These are phyloP conservation scores for Ectropis crepuscularia DNA, from an alignment of 2,888 invertebrate species.

Conservation along the genomic window DNA sequence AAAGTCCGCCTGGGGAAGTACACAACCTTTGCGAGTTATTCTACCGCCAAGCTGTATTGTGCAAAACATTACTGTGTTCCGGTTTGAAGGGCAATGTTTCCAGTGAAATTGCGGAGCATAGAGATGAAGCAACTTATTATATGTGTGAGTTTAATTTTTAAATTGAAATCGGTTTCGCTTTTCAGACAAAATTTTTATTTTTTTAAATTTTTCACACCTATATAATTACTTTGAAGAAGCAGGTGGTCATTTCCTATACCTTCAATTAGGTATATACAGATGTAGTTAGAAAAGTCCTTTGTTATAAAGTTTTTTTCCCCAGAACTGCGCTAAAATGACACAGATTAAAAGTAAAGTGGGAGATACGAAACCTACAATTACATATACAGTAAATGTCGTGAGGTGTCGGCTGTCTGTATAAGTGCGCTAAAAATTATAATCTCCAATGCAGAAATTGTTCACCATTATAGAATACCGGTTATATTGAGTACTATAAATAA, in stretches of 20 bases:
- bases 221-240: slow-evolving; percentile 45
- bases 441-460: slow-evolving; percentile 15
- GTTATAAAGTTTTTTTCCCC: too few relatives aligned
- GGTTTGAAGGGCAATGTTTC: too few relatives aligned
- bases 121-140: too few relatives aligned
- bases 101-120: too few relatives aligned
- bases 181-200: too few relatives aligned
- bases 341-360: slow-evolving; percentile 37
- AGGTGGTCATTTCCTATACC: slow-evolving; percentile 52
- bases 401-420: slow-evolving; percentile 55
- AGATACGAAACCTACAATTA: slow-evolving; percentile 57
- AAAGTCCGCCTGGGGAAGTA: too few relatives aligned
- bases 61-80: too few relatives aligned
- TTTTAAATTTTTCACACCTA: too few relatives aligned
- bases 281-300: not conserved
- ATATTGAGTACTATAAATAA: slow-evolving; percentile 15
- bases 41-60: too few relatives aligned
- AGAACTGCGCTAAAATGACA: slow-evolving; percentile 1
- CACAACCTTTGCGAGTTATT: too few relatives aligned
- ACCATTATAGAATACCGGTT: slow-evolving; percentile 19
- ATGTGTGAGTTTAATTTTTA: too few relatives aligned
- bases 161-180: too few relatives aligned
- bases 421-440: slow-evolving; percentile 31
- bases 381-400: slow-evolving; percentile 62
- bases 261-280: not conserved